These are phyloP conservation scores for Microcebus griseorufus DNA, from an alignment of 2,113 vertebrate genomes.

Conservation along the genomic window DNA sequence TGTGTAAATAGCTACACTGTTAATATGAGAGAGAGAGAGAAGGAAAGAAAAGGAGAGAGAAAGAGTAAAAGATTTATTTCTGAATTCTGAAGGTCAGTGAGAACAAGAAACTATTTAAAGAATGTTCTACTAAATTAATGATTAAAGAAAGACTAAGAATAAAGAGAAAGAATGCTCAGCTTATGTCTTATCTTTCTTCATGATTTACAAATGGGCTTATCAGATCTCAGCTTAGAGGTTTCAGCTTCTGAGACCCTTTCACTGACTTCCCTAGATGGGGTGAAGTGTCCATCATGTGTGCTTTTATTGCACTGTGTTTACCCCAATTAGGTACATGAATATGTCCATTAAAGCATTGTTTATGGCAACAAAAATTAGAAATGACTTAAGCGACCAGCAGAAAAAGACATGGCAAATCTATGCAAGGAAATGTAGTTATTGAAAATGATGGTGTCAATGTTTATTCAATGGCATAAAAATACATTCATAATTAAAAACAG, in stretches of 20 bases:
- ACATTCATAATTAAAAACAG: not conserved
- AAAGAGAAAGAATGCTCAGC: not conserved
- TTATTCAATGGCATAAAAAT: not conserved
- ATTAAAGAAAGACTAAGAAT: constrained; percentile 12
- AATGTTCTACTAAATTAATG: constrained; percentile 6
- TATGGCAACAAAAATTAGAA: not conserved
- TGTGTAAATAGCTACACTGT: not conserved
- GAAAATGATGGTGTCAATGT: not conserved
- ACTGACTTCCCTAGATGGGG: not conserved
- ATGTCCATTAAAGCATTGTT: not conserved
- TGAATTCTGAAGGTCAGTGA: not conserved
- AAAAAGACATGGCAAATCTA: not conserved
- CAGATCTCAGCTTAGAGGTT: not conserved
- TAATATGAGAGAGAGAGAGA: not conserved
- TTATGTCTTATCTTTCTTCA: not conserved
- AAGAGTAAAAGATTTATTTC: not conserved
- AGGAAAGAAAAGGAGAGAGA: not conserved
- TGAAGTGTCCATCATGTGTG: not conserved
- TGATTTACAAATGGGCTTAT: not conserved
- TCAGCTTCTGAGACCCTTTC: not conserved
- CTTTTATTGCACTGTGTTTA: not conserved
- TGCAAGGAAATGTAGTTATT: not conserved
- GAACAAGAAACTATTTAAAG: not conserved
- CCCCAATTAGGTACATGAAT: not conserved
- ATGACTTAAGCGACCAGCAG: not conserved